phyloP scores from a whole-genome alignment of 2,113 vertebrate species.

The Hemicordylus capensis region DNA sequence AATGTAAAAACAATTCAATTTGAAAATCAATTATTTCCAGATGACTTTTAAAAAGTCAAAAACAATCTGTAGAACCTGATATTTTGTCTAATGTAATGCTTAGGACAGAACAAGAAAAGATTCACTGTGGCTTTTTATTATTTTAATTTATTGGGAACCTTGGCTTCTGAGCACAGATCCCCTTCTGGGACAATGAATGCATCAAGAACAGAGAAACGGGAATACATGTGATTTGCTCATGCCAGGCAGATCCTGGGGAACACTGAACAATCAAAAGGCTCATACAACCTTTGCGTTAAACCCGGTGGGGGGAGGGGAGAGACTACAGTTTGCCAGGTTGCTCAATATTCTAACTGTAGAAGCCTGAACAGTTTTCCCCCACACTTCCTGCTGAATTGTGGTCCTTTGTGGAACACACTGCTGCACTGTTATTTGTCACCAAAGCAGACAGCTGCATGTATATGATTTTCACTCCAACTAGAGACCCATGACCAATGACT shows the following conservation, averaged over 20 bases:
- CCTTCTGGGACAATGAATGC: background rate
- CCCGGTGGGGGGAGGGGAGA: too few relatives aligned
- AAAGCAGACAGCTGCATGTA: background rate
- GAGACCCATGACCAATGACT: background rate
- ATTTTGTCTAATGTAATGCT: background rate
- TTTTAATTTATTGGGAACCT: background rate
- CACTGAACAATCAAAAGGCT: background rate
- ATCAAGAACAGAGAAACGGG: background rate
- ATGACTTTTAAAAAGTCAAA: conserved; percentile 36
- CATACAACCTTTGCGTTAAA: background rate
- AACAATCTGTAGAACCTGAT: background rate
- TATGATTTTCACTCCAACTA: background rate
- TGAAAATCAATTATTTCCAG: conserved; percentile 37
- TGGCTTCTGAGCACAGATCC: background rate
- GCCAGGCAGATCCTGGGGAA: background rate
- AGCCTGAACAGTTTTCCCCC: background rate
- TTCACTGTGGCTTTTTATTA: background rate
- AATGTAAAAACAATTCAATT: conserved; percentile 35
- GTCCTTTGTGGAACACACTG: background rate
- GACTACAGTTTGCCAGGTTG: background rate
- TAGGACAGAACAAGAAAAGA: background rate
- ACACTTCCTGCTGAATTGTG: background rate
- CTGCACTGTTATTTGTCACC: background rate
- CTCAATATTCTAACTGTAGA: background rate
- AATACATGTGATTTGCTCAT: background rate